A percentile compares a stretch with the other conserved stretches of the same genome.
Conservation (phyloP, 2,113 vertebrate species). For the Typhlomys cinereus region DNA sequence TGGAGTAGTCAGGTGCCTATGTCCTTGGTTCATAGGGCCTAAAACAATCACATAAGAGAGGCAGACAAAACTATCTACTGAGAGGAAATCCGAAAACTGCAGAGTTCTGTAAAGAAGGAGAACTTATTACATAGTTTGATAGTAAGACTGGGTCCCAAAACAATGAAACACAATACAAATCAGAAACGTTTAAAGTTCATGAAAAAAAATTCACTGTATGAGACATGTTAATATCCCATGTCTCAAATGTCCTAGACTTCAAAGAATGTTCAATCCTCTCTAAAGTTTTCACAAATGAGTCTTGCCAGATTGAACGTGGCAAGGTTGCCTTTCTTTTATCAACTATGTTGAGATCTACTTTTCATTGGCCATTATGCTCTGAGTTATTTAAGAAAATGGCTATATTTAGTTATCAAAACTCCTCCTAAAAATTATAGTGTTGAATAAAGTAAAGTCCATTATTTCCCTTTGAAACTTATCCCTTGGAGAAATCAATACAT, state of each 20-base stretch:
- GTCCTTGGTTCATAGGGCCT: not conserved
- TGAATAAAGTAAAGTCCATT: constrained; percentile 25
- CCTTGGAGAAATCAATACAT: not conserved
- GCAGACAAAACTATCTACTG: not conserved
- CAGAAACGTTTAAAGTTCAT: not conserved
- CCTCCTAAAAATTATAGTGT: not conserved
- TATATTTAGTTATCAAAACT: not conserved
- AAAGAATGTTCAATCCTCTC: not conserved
- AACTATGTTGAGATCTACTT: constrained; percentile 19
- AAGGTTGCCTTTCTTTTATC: not conserved
- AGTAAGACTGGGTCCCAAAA: not conserved
- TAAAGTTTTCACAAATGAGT: constrained; percentile 29
- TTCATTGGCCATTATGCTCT: constrained; percentile 15
- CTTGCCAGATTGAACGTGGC: not conserved
- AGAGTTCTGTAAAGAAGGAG: not conserved
- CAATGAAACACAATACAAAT: not conserved
- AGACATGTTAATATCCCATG: not conserved
- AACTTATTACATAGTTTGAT: not conserved
- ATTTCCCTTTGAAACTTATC: constrained; percentile 1
- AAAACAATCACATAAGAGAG: not conserved
- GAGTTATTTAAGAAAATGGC: constrained; percentile 1
- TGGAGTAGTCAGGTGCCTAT: not conserved
- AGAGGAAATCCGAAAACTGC: not conserved
- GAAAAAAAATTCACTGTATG: not conserved
- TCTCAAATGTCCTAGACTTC: not conserved